Percentiles rank a stretch among this genome's conserved stretches.
Conservation (phyloP, 2,797 vertebrate genomes). For the Dendrocincla tyrannina region DNA sequence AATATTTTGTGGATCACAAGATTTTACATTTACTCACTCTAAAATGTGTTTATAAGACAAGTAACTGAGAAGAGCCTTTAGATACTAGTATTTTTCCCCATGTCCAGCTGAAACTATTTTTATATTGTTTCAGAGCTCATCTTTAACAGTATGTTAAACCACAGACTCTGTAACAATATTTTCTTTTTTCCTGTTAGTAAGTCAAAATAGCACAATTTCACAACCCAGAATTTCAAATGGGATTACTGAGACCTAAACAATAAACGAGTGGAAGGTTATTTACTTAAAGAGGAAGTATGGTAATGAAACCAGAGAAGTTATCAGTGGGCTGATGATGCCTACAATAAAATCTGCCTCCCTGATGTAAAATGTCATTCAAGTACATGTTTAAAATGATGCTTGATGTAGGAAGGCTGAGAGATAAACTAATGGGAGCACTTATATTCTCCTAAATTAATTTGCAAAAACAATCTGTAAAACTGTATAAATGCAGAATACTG, state of each 20-base stretch:
- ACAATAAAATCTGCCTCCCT: not conserved
- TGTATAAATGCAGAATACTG: not conserved
- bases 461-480: not conserved
- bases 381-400: not conserved
- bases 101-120: slow-evolving; percentile 23
- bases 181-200: slow-evolving; percentile 28
- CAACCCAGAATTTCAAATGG: not conserved
- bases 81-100: slow-evolving; percentile 20
- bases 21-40: slow-evolving; percentile 59
- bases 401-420: not conserved
- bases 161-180: not conserved
- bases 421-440: not conserved
- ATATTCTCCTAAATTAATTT: not conserved
- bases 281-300: not conserved
- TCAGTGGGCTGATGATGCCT: not conserved
- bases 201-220: not conserved
- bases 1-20: slow-evolving; percentile 48
- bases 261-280: not conserved
- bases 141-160: not conserved
- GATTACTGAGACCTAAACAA: slow-evolving; percentile 4
- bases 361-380: not conserved
- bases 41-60: slow-evolving; percentile 52
- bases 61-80: slow-evolving; percentile 40
- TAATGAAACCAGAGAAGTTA: not conserved
- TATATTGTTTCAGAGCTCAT: slow-evolving; percentile 17